Base-by-base conservation (phyloP, 2,797 vertebrate species). In the Arctocebus calabarensis region DNA sequence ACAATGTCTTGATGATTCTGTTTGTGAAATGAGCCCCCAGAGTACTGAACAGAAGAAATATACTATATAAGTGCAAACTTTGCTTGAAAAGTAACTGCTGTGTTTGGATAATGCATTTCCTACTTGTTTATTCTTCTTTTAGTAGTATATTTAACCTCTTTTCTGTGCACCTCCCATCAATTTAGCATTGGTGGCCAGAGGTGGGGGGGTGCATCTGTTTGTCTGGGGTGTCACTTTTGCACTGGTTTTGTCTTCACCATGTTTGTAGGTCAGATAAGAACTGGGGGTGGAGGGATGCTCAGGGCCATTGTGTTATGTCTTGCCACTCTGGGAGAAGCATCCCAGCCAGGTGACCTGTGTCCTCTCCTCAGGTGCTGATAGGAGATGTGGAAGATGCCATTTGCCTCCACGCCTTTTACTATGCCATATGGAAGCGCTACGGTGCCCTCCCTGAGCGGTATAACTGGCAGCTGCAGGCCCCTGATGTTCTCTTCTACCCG, bases 301-400 rank as follows among this genome's bases (percentile, higher is more conserved):
- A 3, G 40, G 27, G 34, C 37, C 23, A 75, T 14, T 7, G 61
- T 27, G 82, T 64, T 23, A 16, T 2, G 0, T 66, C n/a, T 79
- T 70, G 61, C 32, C 19, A 1, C 27, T 23, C 4, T 23, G 57
- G 88, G 27, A 45, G 34, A 22, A 20, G 59, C 1, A 0, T 55
- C 61, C 17, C 12, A 57, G 19, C 73, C 61, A 4, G 32, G 43
- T 57, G 74, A 57, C 43, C 40, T 0, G 88, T 91, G n/a, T 79
- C 83, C 9, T 62, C 1, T 64, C 20, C 88, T 29, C 64, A 99
- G 99, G 99, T 99, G 90, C 98, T 99, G 97, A 99, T 98, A 95
- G 99, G 99, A n/a, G 99, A 99, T 81, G 99, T 99, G 91, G 99
- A 99, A 98, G 99, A 99, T 68, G 99, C 99, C 43, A 99, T 99